Evolutionary conservation across 30 jellyfish, hydroid and myxozoan genomes (phyloP), one percentile per base, ranked within the genome.

Genomic region (Hydractinia echinata): DNA sequence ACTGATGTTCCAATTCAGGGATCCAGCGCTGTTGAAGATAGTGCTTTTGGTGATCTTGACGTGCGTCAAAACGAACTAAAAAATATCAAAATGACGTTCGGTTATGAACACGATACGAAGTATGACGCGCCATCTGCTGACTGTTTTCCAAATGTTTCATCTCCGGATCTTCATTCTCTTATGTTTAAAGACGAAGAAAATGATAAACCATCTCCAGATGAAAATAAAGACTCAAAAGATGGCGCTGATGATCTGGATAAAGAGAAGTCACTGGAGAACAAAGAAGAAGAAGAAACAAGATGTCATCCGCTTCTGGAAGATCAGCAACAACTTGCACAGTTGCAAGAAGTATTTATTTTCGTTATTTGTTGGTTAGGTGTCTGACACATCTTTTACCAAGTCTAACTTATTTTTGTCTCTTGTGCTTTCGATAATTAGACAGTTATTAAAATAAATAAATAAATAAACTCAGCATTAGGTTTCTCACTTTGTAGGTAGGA

Each of bases 231-330:
- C 8, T 7, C n/a, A n/a, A n/a, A n/a, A n/a, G n/a, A n/a, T n/a
- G n/a, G n/a, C n/a, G n/a, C 19, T 13, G 4, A 13, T 13, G 74
- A 64, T 64, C 8, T 64, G 9, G 39, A 64, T 7, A 13, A 64
- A 13, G 18, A 64, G 18, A 64, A 64, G 39, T 7, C 10, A n/a
- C 7, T 64, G 74, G 16, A 30, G 44, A 30, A 30, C 44, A 30
- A 30, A 0, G 44, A 64, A 4, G 74, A 64, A 64, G 74, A 64
- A n/a, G 18, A 64, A 44, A 64, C 74, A 51, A n/a, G 39, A 1
- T 64, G 19, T 13, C 74, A 64, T n/a, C 74, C 74, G 39, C 74
- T 64, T 7, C 74, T 64, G 0, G 74, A 64, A 13, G 74, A 64
- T 13, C 74, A 64, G 74, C 74, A 64, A 13, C 74, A 64, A 6